Evolutionary conservation across 2,797 vertebrate species (phyloP), one percentile per base, ranked within the genome.

Genomic region (Brachyrhaphis roseni): DNA sequence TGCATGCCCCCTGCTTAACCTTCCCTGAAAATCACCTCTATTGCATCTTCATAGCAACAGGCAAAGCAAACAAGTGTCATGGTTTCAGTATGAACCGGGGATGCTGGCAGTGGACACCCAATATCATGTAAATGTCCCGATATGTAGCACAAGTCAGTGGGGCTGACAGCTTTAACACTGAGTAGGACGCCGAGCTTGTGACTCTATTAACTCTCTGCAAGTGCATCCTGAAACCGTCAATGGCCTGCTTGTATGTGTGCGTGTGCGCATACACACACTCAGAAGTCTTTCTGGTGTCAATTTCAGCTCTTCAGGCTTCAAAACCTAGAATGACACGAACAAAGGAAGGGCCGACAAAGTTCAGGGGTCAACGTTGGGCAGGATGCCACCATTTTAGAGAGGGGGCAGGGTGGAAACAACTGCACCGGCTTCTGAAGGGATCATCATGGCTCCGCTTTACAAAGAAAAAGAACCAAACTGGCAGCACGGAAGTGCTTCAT

Each of bases 101-200:
- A 89, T 51, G 80, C 84, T 78, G 75, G 76, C 79, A 82, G 90
- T 87, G 86, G 95, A 95, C 93, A 96, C 90, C 89, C 86, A 92
- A 95, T 95, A 95, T 93, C 94, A 94, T 95, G 94, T 93, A 94
- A 95, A 96, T 94, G 95, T 94, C 92, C 93, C 90, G 92, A 95
- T 93, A 95, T 94, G 94, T 87, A 81, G 89, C 86, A 89, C 88
- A 87, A 83, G 88, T 89, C 90, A 82, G 81, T 8, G 87, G 88
- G 88, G 93, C 85, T 94, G 93, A 95, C 93, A 92, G 94, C 93
- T 95, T 92, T 91, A 93, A 94, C 92, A 91, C 93, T 90, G 90
- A 91, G 88, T 89, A 79, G 91, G 90, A 92, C 82, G 87, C 87
- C 76, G 28, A 86, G 90, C 89, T 91, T 88, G 93, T 91, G 88